Percentiles rank a stretch among this genome's conserved stretches.
These are phyloP conservation scores for Archips xylosteana DNA, from an alignment of 2,888 invertebrate species.

Conservation along the genomic window DNA sequence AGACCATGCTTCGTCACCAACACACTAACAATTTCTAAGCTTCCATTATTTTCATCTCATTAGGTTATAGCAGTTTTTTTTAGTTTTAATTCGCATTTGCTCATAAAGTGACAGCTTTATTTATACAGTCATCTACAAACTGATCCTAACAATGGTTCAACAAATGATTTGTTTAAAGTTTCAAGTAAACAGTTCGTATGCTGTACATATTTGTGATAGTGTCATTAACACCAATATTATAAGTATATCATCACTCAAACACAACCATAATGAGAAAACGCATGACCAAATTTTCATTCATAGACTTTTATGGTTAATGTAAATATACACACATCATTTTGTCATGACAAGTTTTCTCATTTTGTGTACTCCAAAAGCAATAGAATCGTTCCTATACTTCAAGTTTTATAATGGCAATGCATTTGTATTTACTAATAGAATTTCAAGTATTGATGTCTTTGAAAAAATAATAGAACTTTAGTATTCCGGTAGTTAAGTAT, in stretches of 20 bases:
- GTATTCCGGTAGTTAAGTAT: not conserved
- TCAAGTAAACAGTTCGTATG: not conserved
- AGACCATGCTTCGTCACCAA: not conserved
- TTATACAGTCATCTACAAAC: constrained; percentile 14
- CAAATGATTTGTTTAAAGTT: not conserved
- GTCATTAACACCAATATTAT: constrained; percentile 33
- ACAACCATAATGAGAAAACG: not conserved
- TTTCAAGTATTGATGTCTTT: not conserved
- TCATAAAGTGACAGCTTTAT: constrained; percentile 36
- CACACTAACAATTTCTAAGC: constrained; percentile 6
- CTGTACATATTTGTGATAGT: constrained; percentile 37
- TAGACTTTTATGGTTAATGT: not conserved
- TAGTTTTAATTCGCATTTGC: constrained; percentile 39
- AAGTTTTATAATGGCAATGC: not conserved
- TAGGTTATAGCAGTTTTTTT: constrained; percentile 22
- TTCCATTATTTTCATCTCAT: constrained; percentile 23
- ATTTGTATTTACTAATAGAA: constrained; percentile 4
- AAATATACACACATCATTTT: not conserved
- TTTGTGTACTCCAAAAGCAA: constrained; percentile 40
- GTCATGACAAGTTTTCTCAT: not conserved
- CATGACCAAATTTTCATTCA: not conserved
- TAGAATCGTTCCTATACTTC: constrained; percentile 43
- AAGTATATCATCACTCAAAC: constrained; percentile 35
- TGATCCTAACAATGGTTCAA: constrained; percentile 3
- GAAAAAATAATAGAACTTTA: not conserved